Conservation (phyloP, 2,888 invertebrate species). For the Cyclophora albipunctata region DNA sequence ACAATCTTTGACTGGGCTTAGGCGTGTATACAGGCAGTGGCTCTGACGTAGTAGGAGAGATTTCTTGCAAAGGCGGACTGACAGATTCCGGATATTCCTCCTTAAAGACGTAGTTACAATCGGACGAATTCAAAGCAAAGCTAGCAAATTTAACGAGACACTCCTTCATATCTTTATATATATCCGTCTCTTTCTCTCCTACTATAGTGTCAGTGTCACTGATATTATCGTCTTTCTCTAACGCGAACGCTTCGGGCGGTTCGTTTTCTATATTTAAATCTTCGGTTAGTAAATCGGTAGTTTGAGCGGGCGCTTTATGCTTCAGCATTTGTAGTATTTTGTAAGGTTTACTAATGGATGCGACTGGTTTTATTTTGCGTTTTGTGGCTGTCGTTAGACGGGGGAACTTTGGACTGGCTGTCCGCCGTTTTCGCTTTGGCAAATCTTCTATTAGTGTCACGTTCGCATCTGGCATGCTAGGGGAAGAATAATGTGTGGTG, state of each 20-base stretch:
- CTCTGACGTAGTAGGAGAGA: conserved; percentile 56
- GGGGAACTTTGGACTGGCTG: conserved; percentile 39
- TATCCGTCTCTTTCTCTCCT: conserved; percentile 43
- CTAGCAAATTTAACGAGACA: conserved; percentile 59
- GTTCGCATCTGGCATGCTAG: conserved; percentile 48
- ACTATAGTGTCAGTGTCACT: conserved; percentile 54
- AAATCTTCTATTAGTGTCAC: conserved; percentile 48
- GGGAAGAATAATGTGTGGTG: neutral
- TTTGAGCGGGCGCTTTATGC: conserved; percentile 41
- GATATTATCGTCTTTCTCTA: conserved; percentile 49
- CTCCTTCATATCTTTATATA: conserved; percentile 57
- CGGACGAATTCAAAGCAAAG: conserved; percentile 43
- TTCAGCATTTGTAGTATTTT: conserved; percentile 56
- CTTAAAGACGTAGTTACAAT: conserved; percentile 9
- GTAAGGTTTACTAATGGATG: conserved; percentile 42
- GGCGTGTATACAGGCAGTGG: conserved; percentile 47
- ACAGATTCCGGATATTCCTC: conserved; percentile 54
- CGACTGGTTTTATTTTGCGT: conserved; percentile 46
- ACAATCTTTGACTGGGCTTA: conserved; percentile 46
- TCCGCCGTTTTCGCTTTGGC: conserved; percentile 43
- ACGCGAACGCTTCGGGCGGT: conserved; percentile 55
- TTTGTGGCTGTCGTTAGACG: conserved; percentile 44
- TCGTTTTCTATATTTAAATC: conserved; percentile 40
- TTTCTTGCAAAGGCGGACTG: conserved; percentile 62
- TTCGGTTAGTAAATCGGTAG: conserved; percentile 24